Percentiles rank a stretch among this genome's conserved stretches.
Evolutionary conservation across 2,797 vertebrate genomes (phyloP).

Genomic region (Zenarchopterus dispar): DNA sequence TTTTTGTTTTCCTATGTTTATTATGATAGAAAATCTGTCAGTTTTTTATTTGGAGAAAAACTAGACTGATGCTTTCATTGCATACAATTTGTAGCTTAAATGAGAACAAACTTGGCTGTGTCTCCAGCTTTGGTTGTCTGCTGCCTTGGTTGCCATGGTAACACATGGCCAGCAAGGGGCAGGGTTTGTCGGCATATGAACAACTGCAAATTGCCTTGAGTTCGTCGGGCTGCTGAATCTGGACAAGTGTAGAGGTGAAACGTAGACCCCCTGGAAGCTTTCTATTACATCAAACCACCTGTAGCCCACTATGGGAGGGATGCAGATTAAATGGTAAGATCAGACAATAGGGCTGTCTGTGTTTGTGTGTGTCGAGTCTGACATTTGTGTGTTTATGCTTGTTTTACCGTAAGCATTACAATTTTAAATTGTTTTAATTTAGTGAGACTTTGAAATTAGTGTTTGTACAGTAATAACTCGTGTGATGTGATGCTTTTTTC

Average conservation of each 20-base stretch:
- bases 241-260: conserved; percentile 8
- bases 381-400: no score
- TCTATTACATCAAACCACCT: conserved; percentile 15
- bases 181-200: conserved; percentile 31
- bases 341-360: not conserved
- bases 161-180: conserved; percentile 30
- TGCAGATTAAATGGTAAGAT: conserved; percentile 78
- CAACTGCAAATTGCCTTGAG: conserved; percentile 42
- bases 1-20: no score
- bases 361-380: not conserved
- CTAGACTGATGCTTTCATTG: no score
- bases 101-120: no score
- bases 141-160: conserved; percentile 34
- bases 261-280: conserved; percentile 14
- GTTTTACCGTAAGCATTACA: no score
- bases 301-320: conserved; percentile 63
- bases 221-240: conserved; percentile 47
- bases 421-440: no score
- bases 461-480: no score
- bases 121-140: conserved; percentile 23
- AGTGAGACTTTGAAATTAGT: no score
- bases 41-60: no score
- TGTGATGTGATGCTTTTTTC: no score
- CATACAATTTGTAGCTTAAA: no score
- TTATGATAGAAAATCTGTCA: no score